These are phyloP conservation scores for Takifugu rubripes DNA, from an alignment of 2,797 vertebrate species.

Conservation along the genomic window DNA sequence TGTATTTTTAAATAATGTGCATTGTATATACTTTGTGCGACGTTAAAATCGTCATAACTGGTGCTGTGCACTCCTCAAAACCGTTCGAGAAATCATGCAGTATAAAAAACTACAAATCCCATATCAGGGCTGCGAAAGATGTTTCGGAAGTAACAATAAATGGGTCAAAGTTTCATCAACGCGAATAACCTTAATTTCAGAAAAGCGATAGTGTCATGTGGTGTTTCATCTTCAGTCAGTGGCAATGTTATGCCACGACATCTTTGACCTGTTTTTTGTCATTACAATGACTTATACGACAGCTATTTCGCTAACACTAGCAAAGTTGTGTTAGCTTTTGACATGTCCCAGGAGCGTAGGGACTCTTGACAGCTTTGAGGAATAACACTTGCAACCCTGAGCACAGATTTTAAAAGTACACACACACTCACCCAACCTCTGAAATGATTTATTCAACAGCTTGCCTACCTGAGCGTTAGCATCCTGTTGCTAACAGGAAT, in stretches of 20 bases:
- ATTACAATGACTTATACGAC: background rate
- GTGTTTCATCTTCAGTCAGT: rapidly evolving
- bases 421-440: background rate
- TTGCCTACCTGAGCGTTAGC: constrained; percentile 36
- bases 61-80: background rate
- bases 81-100: background rate
- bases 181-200: background rate
- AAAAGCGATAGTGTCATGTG: constrained; percentile 1
- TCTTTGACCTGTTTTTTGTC: too few relatives aligned
- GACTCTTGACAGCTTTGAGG: constrained; percentile 50
- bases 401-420: constrained; percentile 2
- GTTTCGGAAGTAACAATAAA: constrained; percentile 71
- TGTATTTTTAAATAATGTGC: too few relatives aligned
- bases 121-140: constrained; percentile 50
- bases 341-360: constrained; percentile 26
- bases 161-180: constrained; percentile 24
- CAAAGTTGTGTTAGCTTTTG: constrained; percentile 25
- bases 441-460: background rate
- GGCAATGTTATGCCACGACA: background rate
- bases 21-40: background rate
- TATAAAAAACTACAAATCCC: constrained; percentile 77
- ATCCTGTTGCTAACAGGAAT: constrained; percentile 2
- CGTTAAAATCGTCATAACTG: background rate
- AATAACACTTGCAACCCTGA: constrained; percentile 8
- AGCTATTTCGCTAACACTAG: constrained; percentile 30